Evolutionary conservation across 2,113 vertebrate genomes (phyloP).

Genomic region (Zosterops pallidus): DNA sequence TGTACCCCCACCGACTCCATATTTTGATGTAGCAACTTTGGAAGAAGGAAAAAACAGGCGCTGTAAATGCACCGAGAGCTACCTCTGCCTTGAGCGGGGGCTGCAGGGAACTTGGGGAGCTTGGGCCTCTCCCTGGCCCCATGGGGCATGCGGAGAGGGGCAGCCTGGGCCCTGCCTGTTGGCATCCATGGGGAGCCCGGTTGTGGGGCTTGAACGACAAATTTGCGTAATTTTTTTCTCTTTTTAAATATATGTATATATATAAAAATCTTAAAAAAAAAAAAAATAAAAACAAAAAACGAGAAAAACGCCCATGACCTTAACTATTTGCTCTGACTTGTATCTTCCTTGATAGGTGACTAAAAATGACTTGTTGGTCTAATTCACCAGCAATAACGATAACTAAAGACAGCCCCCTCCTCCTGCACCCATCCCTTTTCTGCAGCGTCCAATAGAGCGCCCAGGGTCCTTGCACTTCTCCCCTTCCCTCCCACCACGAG

Average conservation of each 20-base stretch:
- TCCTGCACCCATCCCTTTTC: not conserved
- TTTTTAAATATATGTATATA: constrained; percentile 58
- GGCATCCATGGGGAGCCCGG: not conserved
- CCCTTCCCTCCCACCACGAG: not conserved
- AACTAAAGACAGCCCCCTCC: not conserved
- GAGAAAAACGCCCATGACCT: constrained; percentile 70
- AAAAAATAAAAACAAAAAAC: constrained; percentile 45
- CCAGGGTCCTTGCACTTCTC: not conserved
- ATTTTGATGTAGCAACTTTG: constrained; percentile 58
- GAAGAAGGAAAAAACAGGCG: not conserved
- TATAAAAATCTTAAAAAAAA: constrained; percentile 35
- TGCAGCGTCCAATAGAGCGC: not conserved
- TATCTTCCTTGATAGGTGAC: constrained; percentile 61
- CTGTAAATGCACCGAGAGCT: constrained; percentile 30
- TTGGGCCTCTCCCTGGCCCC: not conserved
- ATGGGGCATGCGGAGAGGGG: not conserved
- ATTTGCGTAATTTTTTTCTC: constrained; percentile 15
- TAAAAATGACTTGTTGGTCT: constrained; percentile 50
- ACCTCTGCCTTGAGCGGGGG: constrained; percentile 5
- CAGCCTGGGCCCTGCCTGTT: not conserved
- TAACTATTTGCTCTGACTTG: constrained; percentile 68
- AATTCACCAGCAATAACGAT: constrained; percentile 61
- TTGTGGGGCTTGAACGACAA: not conserved
- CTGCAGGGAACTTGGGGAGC: not conserved
- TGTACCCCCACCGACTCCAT: not conserved